Percentiles rank a stretch among this genome's conserved stretches.
Conservation (phyloP, 2,888 invertebrate genomes). For the Heliothis peltigera region DNA sequence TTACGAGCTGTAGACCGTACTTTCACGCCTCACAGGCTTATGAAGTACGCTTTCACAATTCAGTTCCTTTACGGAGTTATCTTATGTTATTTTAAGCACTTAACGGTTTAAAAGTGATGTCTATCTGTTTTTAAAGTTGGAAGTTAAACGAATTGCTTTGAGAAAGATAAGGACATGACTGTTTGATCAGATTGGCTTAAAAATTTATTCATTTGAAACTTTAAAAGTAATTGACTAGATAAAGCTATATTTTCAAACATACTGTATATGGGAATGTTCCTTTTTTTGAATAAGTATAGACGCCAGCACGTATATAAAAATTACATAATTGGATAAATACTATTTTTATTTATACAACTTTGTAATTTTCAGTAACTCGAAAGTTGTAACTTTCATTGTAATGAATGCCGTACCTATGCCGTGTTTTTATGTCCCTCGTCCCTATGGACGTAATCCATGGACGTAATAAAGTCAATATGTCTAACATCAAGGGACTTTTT, state of each 20-base stretch:
- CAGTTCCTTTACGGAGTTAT: conserved; percentile 36
- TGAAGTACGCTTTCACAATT: conserved; percentile 52
- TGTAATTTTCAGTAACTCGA: conserved; percentile 26
- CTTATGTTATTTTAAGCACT: conserved; percentile 21
- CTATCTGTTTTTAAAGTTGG: not conserved
- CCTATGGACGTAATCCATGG: conserved; percentile 44
- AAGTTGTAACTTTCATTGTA: conserved; percentile 35
- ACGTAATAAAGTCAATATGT: conserved; percentile 26
- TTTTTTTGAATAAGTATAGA: no score
- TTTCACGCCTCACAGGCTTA: conserved; percentile 45
- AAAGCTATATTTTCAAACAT: no score
- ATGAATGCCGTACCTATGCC: conserved; percentile 17
- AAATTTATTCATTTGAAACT: no score
- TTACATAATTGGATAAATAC: no score
- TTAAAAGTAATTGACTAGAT: no score
- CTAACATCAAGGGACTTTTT: conserved; percentile 15
- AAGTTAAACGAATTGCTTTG: not conserved
- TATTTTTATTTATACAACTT: conserved; percentile 10
- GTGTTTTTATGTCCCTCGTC: conserved; percentile 40
- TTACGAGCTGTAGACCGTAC: conserved; percentile 20
- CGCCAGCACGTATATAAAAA: no score
- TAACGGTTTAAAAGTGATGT: conserved; percentile 27
- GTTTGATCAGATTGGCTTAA: no score
- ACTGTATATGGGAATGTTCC: no score
- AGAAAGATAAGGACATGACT: no score